Conservation (phyloP, 2,888 invertebrate genomes). For the Cataglyphis albicans region DNA sequence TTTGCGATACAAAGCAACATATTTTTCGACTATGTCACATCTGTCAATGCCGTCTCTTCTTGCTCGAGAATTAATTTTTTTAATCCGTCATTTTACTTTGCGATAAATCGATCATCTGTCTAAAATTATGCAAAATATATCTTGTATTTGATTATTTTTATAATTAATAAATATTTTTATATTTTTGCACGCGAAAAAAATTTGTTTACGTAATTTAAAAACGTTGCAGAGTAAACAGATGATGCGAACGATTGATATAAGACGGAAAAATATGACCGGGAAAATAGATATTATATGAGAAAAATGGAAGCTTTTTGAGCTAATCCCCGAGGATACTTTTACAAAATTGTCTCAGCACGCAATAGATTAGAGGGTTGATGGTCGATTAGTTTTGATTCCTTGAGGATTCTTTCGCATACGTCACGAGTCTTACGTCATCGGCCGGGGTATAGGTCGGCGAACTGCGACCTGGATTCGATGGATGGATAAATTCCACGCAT, state of each 20-base stretch:
- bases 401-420: slow-evolving; percentile 34
- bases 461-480: slow-evolving; percentile 59
- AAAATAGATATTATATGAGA: background rate
- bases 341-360: background rate
- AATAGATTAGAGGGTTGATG: slow-evolving; percentile 10
- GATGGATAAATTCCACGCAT: slow-evolving; percentile 59
- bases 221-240: background rate
- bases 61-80: slow-evolving; percentile 7
- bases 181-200: background rate
- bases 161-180: background rate
- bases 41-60: slow-evolving; percentile 22
- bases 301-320: background rate
- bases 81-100: background rate
- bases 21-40: background rate
- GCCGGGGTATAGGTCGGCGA: slow-evolving; percentile 51
- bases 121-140: background rate
- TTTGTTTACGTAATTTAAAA: background rate
- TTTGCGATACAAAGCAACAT: background rate
- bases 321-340: background rate
- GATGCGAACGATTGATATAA: background rate
- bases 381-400: slow-evolving; percentile 32
- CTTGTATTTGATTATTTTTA: background rate
- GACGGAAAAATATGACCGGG: background rate
- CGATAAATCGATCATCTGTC: background rate
- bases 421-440: slow-evolving; percentile 48